Evolutionary conservation across 2,113 vertebrate genomes (phyloP), one percentile per base, ranked within the genome.

Genomic region (Mirza zaza): DNA sequence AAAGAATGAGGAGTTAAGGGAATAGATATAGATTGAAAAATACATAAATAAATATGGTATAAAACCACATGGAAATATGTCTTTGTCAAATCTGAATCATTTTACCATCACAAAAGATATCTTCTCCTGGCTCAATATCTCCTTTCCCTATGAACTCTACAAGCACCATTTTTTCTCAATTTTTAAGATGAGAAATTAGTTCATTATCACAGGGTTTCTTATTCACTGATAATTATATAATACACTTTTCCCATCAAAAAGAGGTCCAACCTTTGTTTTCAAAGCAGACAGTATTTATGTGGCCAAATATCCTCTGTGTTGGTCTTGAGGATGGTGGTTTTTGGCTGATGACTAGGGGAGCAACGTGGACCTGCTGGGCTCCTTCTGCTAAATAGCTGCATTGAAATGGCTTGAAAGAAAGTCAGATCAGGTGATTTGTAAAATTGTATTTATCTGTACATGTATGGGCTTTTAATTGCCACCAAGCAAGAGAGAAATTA

Each of bases 381-480:
- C 76, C n/a, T 76, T 77, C 76, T 91, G 61, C 85, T 85, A 45
- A 90, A 77, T 10, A 84, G 94, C 61, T 92, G 59, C 63, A 86
- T 48, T 82, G 71, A 97, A 91, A 94, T 52, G 52, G 70, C 76
- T 96, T 50, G 63, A 80, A 95, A 83, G 59, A 55, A 85, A 91
- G 68, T 83, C 83, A 70, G 48, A 87, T 50, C 45, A 92, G 65
- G 36, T 95, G 76, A n/a, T 70, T 82, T 94, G 32, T 97, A 91
- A 97, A 96, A 71, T 34, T 84, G 50, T 75, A 82, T 96, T 93
- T 97, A 93, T 95, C 96, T 98, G 95, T 97, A 96, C 97, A 97
- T 96, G 96, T 77, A 94, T 96, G 93, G 91, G 36, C 81, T 97
- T 92, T 92, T 90, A 73, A 83, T 90, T 94, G 90, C 92, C 84